These are phyloP conservation scores for Kryphioiulus occultus DNA, from an alignment of 2,888 invertebrate species.

Conservation along the genomic window DNA sequence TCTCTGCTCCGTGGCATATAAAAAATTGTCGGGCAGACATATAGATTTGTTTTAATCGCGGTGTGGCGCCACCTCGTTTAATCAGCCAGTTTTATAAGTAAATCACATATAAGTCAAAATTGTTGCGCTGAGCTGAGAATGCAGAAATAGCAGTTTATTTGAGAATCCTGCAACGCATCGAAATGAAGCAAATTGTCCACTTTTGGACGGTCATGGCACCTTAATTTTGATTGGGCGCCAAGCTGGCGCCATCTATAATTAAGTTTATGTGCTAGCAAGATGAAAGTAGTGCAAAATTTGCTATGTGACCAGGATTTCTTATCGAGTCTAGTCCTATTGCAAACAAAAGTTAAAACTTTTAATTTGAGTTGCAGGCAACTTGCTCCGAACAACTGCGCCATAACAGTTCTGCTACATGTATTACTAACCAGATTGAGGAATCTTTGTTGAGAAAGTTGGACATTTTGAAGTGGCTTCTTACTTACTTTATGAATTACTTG, in stretches of 20 bases:
- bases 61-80: slow-evolving; percentile 32
- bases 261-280: neutral
- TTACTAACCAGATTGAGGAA: too few relatives aligned
- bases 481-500: too few relatives aligned
- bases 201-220: slow-evolving; percentile 28
- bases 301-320: slow-evolving; percentile 33
- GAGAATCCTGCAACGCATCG: slow-evolving; percentile 32
- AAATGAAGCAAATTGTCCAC: slow-evolving; percentile 39
- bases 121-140: slow-evolving; percentile 19
- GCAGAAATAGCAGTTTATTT: slow-evolving; percentile 15
- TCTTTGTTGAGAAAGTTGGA: too few relatives aligned
- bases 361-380: slow-evolving; percentile 2
- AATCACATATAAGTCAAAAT: slow-evolving; percentile 39
- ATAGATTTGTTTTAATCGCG: slow-evolving; percentile 32
- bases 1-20: too few relatives aligned
- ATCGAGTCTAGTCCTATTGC: neutral
- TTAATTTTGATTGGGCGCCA: slow-evolving; percentile 39
- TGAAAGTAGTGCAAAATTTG: slow-evolving; percentile 40
- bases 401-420: neutral
- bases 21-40: neutral
- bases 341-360: slow-evolving; percentile 18
- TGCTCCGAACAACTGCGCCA: neutral
- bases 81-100: slow-evolving; percentile 28
- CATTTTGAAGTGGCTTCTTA: too few relatives aligned
- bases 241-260: slow-evolving; percentile 40